Percentiles rank a stretch among this genome's conserved stretches.
Evolutionary conservation across 2,888 invertebrate species (phyloP).

Genomic region (Microctonus hyperodae): DNA sequence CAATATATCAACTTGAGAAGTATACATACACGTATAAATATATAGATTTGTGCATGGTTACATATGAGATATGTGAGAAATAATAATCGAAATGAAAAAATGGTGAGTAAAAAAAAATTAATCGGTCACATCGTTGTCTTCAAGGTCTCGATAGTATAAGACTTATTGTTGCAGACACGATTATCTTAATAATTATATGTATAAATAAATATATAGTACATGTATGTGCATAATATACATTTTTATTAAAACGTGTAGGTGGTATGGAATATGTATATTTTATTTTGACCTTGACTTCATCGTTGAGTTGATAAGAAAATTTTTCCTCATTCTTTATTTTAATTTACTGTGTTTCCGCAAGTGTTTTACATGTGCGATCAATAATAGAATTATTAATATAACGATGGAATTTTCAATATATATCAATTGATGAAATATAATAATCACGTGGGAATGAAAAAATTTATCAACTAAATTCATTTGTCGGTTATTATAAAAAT

Average conservation of each 20-base stretch:
- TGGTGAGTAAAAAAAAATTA: not conserved
- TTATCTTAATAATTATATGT: not conserved
- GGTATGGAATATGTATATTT: not conserved
- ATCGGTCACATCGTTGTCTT: not conserved
- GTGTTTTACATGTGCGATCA: not conserved
- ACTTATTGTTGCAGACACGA: not conserved
- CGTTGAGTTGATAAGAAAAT: not conserved
- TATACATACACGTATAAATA: not conserved
- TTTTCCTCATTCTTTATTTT: not conserved
- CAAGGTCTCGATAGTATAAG: not conserved
- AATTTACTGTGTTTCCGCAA: not conserved
- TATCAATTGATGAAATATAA: not conserved
- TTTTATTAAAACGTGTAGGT: too few species aligned
- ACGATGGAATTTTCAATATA: not conserved
- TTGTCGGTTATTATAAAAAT: not conserved
- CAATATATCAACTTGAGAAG: not conserved
- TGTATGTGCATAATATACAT: not conserved
- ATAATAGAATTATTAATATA: not conserved
- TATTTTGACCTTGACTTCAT: not conserved
- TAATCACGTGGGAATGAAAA: too few species aligned
- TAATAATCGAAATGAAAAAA: not conserved
- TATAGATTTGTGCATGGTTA: not conserved
- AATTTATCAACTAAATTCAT: not conserved
- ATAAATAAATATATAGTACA: not conserved
- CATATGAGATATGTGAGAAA: not conserved